Evolutionary conservation across 2,113 vertebrate species (phyloP).

Genomic region (Melanocharis versteri): DNA sequence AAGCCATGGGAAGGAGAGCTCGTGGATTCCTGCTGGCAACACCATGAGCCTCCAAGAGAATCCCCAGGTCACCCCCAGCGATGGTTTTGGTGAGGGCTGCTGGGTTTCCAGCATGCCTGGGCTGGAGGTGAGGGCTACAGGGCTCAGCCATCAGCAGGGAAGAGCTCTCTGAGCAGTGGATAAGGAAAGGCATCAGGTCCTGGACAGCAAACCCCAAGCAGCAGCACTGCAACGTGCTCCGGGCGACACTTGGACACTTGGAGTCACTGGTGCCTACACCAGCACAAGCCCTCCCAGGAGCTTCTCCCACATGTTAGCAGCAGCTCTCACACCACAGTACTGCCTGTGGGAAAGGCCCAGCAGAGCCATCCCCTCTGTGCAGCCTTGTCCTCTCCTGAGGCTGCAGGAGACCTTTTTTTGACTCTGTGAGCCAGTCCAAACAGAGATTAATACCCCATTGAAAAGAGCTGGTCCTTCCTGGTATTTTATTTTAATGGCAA

Average conservation of each 20-base stretch:
- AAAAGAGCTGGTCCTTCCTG: constrained; percentile 2
- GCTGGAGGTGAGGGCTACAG: neutral
- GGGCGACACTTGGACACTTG: neutral
- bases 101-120: neutral
- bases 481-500: constrained; percentile 8
- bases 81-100: neutral
- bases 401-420: neutral
- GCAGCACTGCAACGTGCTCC: fast-evolving
- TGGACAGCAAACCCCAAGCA: neutral
- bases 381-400: neutral
- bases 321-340: neutral
- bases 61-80: fast-evolving
- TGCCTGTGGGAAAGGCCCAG: neutral
- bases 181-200: neutral
- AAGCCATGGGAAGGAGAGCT: neutral
- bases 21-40: neutral
- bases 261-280: neutral
- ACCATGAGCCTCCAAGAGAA: fast-evolving
- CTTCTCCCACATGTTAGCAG: fast-evolving
- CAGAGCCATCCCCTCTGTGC: neutral
- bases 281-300: neutral
- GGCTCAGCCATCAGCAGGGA: neutral
- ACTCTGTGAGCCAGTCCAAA: neutral
- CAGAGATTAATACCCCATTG: constrained; percentile 24
- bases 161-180: neutral